phyloP scores from a whole-genome alignment of 2,888 invertebrate genomes.

The Gnatocerus cornutus region DNA sequence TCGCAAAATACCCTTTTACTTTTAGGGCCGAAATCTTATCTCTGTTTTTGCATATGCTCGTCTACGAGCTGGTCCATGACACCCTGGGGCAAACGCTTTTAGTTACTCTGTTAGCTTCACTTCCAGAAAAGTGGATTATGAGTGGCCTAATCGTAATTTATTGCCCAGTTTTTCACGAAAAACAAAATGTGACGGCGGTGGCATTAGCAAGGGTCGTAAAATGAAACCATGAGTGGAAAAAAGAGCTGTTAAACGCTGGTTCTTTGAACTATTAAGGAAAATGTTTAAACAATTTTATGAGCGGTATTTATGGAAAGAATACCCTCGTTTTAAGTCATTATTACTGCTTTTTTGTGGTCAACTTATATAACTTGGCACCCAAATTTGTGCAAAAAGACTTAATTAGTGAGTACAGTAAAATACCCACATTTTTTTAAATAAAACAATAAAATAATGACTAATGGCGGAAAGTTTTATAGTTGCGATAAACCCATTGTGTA shows the following conservation, averaged over 20 bases:
- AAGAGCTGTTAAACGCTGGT: background rate
- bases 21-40: constrained; percentile 62
- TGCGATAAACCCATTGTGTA: too few species aligned
- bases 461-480: too few species aligned
- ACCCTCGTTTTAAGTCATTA: too few species aligned
- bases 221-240: background rate
- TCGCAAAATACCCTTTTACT: constrained; percentile 67
- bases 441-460: too few species aligned
- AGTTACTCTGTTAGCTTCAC: constrained; percentile 4
- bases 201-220: background rate
- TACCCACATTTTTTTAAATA: too few species aligned
- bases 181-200: constrained; percentile 10
- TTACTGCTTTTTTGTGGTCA: too few species aligned
- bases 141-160: constrained; percentile 25
- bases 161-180: constrained; percentile 3
- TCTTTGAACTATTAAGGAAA: too few species aligned
- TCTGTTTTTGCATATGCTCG: constrained; percentile 60
- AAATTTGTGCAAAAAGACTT: too few species aligned
- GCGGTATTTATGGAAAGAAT: too few species aligned
- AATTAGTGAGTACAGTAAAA: too few species aligned
- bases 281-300: too few species aligned
- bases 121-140: background rate
- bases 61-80: constrained; percentile 44
- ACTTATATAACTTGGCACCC: too few species aligned
- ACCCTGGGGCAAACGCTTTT: constrained; percentile 24